Conservation (phyloP, 2,888 invertebrate species). For the Heliconius charithonia region DNA sequence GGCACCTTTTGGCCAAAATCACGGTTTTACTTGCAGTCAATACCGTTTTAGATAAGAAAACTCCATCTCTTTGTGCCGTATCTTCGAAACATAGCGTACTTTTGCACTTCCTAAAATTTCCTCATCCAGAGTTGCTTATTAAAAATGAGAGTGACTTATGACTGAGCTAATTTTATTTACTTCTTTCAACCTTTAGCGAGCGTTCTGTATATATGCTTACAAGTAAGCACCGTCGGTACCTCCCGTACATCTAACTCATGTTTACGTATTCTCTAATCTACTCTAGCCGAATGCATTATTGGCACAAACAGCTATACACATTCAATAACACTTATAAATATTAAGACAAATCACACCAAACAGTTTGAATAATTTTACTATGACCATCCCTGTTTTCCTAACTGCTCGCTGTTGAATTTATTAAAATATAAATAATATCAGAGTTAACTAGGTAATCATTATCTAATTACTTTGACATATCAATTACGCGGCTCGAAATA, state of each 20-base stretch:
- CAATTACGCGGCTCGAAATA: slow-evolving; percentile 83
- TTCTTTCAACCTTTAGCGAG: slow-evolving; percentile 80
- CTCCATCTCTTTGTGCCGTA: slow-evolving; percentile 5
- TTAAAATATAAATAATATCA: slow-evolving; percentile 73
- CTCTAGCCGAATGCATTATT: slow-evolving; percentile 67
- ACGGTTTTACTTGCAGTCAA: slow-evolving; percentile 42
- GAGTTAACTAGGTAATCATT: slow-evolving; percentile 77
- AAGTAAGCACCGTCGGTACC: slow-evolving; percentile 58
- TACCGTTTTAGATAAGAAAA: slow-evolving; percentile 24
- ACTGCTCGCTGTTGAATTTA: slow-evolving; percentile 77
- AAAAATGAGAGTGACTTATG: slow-evolving; percentile 46
- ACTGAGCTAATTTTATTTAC: slow-evolving; percentile 53
- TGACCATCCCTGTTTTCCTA: slow-evolving; percentile 84
- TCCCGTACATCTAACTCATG: slow-evolving; percentile 54
- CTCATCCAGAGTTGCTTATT: slow-evolving; percentile 51
- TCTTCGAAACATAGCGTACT: slow-evolving; percentile 25
- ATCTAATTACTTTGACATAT: slow-evolving; percentile 84
- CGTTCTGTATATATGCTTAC: slow-evolving; percentile 56
- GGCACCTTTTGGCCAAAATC: slow-evolving; percentile 51
- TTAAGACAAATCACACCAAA: slow-evolving; percentile 79
- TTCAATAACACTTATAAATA: slow-evolving; percentile 81
- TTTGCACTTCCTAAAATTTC: slow-evolving; percentile 49
- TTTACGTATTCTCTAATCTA: slow-evolving; percentile 69
- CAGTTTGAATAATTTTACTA: slow-evolving; percentile 73
- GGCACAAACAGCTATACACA: slow-evolving; percentile 78